These are phyloP conservation scores for Eristalis arbustorum DNA, from an alignment of 2,888 invertebrate species.

Conservation along the genomic window DNA sequence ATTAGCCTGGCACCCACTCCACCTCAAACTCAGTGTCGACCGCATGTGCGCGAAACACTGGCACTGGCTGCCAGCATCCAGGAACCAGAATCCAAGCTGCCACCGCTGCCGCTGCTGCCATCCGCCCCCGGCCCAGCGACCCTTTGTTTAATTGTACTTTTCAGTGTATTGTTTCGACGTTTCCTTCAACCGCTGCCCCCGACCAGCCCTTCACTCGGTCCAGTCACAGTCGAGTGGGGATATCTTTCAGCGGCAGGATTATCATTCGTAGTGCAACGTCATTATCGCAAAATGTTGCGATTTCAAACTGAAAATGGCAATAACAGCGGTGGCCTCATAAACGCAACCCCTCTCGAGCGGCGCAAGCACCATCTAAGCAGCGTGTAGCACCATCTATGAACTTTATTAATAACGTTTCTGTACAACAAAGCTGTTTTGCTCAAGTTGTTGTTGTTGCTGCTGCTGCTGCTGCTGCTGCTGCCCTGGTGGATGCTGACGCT, in stretches of 20 bases:
- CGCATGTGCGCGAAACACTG: neutral
- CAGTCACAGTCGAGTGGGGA: neutral
- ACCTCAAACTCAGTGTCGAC: neutral
- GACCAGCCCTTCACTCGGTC: neutral
- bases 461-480: neutral
- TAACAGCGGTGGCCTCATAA: constrained; percentile 71
- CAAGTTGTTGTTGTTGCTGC: constrained; percentile 28
- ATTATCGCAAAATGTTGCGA: constrained; percentile 68
- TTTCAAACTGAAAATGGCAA: constrained; percentile 70
- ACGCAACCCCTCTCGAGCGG: constrained; percentile 66
- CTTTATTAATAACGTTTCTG: constrained; percentile 68
- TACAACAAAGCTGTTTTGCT: constrained; percentile 37
- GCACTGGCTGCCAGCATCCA: neutral
- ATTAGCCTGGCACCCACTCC: constrained; percentile 35
- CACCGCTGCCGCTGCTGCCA: too few species aligned
- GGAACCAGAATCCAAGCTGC: constrained; percentile 13
- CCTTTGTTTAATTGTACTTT: constrained; percentile 66
- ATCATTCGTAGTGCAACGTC: constrained; percentile 66
- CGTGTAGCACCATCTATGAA: constrained; percentile 71
- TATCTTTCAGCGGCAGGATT: constrained; percentile 33
- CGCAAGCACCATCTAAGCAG: constrained; percentile 69
- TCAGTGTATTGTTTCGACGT: constrained; percentile 50
- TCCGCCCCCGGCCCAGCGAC: constrained; percentile 11
- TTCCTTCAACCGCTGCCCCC: neutral
- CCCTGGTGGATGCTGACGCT: neutral